A percentile compares a stretch with the other conserved stretches of the same genome.
Evolutionary conservation across 2,113 vertebrate species (phyloP).

Genomic region (Tor tambroides): DNA sequence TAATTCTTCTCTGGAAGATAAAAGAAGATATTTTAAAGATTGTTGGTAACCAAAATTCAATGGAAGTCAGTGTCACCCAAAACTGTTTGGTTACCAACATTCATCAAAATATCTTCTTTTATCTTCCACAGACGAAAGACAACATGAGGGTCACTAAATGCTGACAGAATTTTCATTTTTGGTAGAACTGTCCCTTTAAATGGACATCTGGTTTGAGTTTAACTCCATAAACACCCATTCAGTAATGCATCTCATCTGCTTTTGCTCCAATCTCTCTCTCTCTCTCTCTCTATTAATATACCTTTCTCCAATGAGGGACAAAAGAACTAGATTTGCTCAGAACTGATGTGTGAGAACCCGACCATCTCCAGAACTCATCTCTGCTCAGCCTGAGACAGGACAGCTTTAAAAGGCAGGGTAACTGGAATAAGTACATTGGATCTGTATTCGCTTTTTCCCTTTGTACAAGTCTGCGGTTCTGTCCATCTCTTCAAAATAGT

Average conservation of each 20-base stretch:
- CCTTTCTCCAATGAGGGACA: constrained; percentile 45
- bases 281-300: background rate
- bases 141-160: no score
- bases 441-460: constrained; percentile 40
- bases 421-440: background rate
- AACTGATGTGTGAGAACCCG: constrained; percentile 65
- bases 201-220: constrained; percentile 68
- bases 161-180: no score
- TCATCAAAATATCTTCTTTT: no score
- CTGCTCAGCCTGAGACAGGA: constrained; percentile 62
- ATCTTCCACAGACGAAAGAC: no score
- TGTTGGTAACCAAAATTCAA: background rate
- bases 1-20: no score
- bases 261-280: constrained; percentile 47
- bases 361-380: constrained; percentile 73
- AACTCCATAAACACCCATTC: constrained; percentile 68
- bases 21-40: background rate
- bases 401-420: background rate
- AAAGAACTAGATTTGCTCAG: constrained; percentile 61
- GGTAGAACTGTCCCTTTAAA: background rate
- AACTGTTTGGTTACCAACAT: no score
- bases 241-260: constrained; percentile 52
- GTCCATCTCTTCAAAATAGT: constrained; percentile 27
- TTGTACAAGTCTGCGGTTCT: constrained; percentile 37
- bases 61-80: no score